Evolutionary conservation across 2,888 invertebrate genomes (phyloP).

Genomic region (Nemotelus nigrinus): DNA sequence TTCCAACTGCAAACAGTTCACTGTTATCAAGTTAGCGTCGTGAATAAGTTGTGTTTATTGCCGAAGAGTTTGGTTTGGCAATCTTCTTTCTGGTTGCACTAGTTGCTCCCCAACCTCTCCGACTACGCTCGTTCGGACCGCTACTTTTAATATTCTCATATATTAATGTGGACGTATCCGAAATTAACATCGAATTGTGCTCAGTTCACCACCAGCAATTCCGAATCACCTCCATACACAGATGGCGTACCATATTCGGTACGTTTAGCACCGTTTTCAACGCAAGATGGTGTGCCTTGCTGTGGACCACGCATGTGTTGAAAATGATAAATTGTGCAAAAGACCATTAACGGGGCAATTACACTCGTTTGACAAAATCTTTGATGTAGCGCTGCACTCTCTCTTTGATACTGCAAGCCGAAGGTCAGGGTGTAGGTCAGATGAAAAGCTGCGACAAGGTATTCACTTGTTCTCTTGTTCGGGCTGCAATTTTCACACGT

Average conservation of each 20-base stretch:
- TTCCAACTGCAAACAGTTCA: conserved; percentile 9
- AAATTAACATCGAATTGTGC: conserved; percentile 29
- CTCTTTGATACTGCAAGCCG: too few species aligned
- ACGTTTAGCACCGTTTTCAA: too few species aligned
- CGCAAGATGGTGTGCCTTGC: too few species aligned
- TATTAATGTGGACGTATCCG: conserved; percentile 14
- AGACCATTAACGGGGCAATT: too few species aligned
- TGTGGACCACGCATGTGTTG: too few species aligned
- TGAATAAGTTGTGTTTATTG: background rate
- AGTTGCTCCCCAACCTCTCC: background rate
- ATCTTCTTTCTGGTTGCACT: too few species aligned
- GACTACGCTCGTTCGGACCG: background rate
- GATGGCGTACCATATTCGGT: too few species aligned
- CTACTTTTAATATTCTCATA: conserved; percentile 27
- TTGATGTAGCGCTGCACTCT: too few species aligned
- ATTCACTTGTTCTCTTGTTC: background rate
- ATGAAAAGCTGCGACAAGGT: conserved; percentile 14
- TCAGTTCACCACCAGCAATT: background rate
- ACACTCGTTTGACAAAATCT: too few species aligned
- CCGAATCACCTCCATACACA: background rate
- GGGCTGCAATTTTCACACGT: conserved; percentile 26
- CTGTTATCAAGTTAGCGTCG: conserved; percentile 14
- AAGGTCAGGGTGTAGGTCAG: conserved; percentile 23
- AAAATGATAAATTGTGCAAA: too few species aligned
- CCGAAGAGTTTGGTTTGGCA: too few species aligned